phyloP scores from a whole-genome alignment of 2,888 invertebrate genomes.

The Drosophila parthenogenetica region DNA sequence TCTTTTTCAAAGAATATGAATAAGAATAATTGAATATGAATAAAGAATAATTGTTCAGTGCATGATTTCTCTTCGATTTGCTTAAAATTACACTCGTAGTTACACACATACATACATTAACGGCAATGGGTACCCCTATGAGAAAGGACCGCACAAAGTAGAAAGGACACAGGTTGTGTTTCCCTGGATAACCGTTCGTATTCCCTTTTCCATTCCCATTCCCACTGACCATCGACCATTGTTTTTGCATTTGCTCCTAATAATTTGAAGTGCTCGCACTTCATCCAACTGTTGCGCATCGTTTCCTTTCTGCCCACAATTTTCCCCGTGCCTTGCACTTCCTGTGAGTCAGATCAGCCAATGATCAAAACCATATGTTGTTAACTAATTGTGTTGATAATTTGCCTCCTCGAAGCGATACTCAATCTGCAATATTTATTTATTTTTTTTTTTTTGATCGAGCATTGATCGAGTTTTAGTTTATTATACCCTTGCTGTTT shows the following conservation, averaged over 20 bases:
- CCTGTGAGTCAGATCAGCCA: slow-evolving; percentile 59
- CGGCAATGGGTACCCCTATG: slow-evolving; percentile 59
- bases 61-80: slow-evolving; percentile 42
- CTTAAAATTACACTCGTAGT: slow-evolving; percentile 62
- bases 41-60: slow-evolving; percentile 62
- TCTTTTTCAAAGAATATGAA: slow-evolving; percentile 62
- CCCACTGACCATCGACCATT: slow-evolving; percentile 30
- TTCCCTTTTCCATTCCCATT: slow-evolving; percentile 29
- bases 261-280: slow-evolving; percentile 77
- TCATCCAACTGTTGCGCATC: slow-evolving; percentile 79
- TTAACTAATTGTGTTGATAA: slow-evolving; percentile 55
- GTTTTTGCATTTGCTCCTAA: slow-evolving; percentile 73
- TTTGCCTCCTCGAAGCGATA: no score
- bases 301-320: slow-evolving; percentile 53
- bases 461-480: no score
- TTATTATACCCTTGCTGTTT: no score
- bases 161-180: slow-evolving; percentile 46
- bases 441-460: no score
- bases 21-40: no score
- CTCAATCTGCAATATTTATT: no score
- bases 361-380: slow-evolving; percentile 73
- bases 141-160: slow-evolving; percentile 74
- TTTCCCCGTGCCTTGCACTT: slow-evolving; percentile 51
- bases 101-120: slow-evolving; percentile 27
- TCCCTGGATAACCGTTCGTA: slow-evolving; percentile 62